These are phyloP conservation scores for Bucco capensis DNA, from an alignment of 2,113 vertebrate species.

Conservation along the genomic window DNA sequence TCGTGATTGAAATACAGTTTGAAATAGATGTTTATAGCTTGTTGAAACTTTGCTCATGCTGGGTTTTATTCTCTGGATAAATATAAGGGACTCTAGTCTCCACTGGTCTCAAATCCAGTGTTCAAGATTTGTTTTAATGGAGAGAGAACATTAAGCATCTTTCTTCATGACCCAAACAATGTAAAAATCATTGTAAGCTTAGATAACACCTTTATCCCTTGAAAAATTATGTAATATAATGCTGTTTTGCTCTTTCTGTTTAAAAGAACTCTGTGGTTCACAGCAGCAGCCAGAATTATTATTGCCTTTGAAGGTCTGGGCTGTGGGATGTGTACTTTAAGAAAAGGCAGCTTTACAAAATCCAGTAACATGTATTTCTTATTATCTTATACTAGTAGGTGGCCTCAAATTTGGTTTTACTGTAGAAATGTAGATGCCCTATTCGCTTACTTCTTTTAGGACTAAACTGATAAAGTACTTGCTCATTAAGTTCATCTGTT, in stretches of 20 bases:
- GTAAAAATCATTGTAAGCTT: conserved; percentile 9
- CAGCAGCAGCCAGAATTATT: conserved; percentile 47
- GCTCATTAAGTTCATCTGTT: conserved; percentile 57
- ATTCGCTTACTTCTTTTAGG: conserved; percentile 36
- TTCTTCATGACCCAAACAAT: conserved; percentile 54
- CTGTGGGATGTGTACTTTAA: conserved; percentile 34
- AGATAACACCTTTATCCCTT: conserved; percentile 21
- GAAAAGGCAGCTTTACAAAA: conserved; percentile 2
- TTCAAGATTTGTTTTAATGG: not conserved
- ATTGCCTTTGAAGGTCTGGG: conserved; percentile 28
- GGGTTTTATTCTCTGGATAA: conserved; percentile 29
- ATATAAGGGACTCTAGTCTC: not conserved
- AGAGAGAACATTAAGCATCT: conserved; percentile 12
- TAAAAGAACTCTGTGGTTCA: conserved; percentile 51
- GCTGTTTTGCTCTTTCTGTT: conserved; percentile 19
- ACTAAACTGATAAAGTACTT: conserved; percentile 39
- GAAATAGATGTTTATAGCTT: conserved; percentile 28
- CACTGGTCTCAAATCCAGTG: conserved; percentile 8
- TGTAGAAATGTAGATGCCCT: conserved; percentile 15
- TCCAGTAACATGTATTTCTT: not conserved
- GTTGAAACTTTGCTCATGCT: not conserved
- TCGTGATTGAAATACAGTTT: conserved; percentile 20
- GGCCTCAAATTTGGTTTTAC: conserved; percentile 10
- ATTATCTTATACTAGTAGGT: conserved; percentile 18
- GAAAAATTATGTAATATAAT: not conserved